A percentile compares a stretch with the other conserved stretches of the same genome.
These are phyloP conservation scores for Anarhynchus alexandrinus DNA, from an alignment of 2,113 vertebrate species.

Conservation along the genomic window DNA sequence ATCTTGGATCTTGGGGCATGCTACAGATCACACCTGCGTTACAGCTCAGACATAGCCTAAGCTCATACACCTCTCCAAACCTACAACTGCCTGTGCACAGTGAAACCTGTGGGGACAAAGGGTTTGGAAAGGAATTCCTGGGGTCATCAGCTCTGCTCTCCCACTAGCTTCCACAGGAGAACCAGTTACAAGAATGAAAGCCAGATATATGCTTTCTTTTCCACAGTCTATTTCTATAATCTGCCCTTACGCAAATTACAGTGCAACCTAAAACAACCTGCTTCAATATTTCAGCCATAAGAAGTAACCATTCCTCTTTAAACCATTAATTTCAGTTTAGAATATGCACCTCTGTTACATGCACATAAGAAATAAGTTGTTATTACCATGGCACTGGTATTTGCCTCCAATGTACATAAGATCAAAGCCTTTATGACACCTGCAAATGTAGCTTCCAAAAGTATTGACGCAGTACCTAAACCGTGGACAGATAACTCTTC, in stretches of 20 bases:
- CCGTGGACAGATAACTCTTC: constrained; percentile 85
- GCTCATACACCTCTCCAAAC: neutral
- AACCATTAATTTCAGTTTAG: neutral
- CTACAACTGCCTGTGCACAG: neutral
- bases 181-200: neutral
- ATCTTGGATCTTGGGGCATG: neutral
- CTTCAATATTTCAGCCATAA: neutral
- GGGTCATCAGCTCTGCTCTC: neutral
- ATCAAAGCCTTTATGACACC: constrained; percentile 91
- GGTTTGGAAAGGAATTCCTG: neutral
- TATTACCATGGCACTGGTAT: constrained; percentile 93
- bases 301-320: neutral
- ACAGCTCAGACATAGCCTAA: neutral
- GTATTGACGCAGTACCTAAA: constrained; percentile 95
- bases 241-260: neutral
- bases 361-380: neutral
- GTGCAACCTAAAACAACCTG: neutral
- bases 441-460: constrained; percentile 98
- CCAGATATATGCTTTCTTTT: neutral
- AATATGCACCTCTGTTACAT: neutral
- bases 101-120: neutral
- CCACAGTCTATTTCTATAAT: neutral
- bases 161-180: neutral
- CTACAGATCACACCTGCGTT: neutral
- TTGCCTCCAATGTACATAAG: constrained; percentile 91